These are phyloP conservation scores for Hybognathus amarus DNA, from an alignment of 2,797 vertebrate genomes.

Conservation along the genomic window DNA sequence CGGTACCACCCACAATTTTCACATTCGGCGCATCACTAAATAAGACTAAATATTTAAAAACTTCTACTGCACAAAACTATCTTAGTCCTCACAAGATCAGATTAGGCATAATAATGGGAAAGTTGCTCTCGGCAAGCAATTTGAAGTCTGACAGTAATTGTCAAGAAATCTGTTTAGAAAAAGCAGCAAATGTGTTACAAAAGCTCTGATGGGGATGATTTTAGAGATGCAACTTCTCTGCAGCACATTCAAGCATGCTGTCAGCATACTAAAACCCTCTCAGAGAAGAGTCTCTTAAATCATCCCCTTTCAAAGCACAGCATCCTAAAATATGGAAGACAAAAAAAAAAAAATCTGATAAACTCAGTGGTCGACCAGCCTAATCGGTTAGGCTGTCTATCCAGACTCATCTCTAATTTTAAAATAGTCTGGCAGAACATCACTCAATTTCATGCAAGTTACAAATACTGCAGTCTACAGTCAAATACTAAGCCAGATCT, in stretches of 20 bases:
- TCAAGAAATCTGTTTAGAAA: constrained; percentile 19
- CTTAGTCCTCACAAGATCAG: constrained; percentile 14
- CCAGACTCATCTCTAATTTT: neutral
- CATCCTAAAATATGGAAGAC: neutral
- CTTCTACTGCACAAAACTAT: neutral
- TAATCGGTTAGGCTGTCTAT: neutral
- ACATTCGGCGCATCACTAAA: neutral
- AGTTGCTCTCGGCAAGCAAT: constrained; percentile 6
- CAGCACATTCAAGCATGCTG: constrained; percentile 16
- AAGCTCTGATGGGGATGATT: constrained; percentile 32
- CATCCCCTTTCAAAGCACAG: neutral
- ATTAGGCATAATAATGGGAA: constrained; percentile 20
- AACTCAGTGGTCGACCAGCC: neutral
- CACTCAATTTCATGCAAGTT: neutral
- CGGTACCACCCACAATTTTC: too few relatives aligned
- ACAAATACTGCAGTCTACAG: neutral
- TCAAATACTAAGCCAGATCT: too few relatives aligned
- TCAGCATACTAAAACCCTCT: constrained; percentile 24
- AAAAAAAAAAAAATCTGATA: neutral
- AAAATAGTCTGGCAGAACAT: neutral
- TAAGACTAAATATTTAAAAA: constrained; percentile 22
- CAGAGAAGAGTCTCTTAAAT: neutral
- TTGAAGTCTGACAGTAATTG: constrained; percentile 37
- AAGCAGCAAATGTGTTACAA: constrained; percentile 16
- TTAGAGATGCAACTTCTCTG: constrained; percentile 30